phyloP scores from a whole-genome alignment of 2,113 vertebrate genomes.

The Atrichornis clamosus region DNA sequence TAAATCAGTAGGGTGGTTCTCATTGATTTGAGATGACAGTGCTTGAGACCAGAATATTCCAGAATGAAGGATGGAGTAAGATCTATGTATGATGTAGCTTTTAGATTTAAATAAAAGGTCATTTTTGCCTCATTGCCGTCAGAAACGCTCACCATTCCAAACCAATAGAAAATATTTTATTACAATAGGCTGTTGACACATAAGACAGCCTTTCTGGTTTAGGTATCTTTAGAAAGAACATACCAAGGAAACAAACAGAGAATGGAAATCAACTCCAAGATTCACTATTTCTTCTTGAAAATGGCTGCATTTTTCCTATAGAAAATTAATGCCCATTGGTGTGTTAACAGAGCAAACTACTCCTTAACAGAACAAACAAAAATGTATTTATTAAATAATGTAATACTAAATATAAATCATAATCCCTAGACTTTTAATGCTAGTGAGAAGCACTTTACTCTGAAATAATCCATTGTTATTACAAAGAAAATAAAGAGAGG shows the following conservation, averaged over 20 bases:
- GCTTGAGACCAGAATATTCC: neutral
- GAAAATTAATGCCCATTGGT: neutral
- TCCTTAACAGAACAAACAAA: neutral
- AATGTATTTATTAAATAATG: neutral
- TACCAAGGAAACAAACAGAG: neutral
- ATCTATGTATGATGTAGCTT: neutral
- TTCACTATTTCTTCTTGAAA: neutral
- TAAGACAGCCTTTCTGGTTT: neutral
- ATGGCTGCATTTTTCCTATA: neutral
- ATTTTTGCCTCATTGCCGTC: neutral
- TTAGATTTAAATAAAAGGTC: neutral
- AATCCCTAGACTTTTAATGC: neutral
- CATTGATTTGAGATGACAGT: neutral
- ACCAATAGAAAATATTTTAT: neutral
- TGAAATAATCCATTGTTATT: neutral
- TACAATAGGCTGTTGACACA: neutral
- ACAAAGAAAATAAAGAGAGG: neutral
- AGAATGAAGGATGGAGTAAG: neutral
- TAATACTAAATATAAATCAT: neutral
- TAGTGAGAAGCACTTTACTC: neutral
- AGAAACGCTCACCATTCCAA: neutral
- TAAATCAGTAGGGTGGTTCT: neutral
- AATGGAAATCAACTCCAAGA: neutral
- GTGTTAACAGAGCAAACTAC: neutral
- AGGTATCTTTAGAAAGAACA: neutral